These are phyloP conservation scores for Silurus glanis DNA, from an alignment of 2,113 vertebrate genomes.

Conservation along the genomic window DNA sequence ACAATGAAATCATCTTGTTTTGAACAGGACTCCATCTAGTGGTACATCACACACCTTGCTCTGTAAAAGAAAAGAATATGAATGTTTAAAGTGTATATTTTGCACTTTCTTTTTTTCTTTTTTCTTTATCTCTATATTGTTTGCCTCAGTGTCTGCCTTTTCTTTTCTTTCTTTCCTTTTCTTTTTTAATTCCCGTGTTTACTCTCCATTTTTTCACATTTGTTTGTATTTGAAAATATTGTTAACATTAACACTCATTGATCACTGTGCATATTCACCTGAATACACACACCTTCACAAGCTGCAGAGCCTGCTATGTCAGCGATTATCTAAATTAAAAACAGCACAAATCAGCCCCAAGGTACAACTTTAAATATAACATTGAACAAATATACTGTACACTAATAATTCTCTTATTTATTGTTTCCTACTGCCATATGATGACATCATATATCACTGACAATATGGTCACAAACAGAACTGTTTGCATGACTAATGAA, in stretches of 20 bases:
- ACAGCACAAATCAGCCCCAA: background rate
- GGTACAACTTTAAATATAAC: background rate
- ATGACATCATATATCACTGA: background rate
- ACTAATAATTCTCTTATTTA: background rate
- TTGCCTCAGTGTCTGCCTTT: background rate
- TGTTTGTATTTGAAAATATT: background rate
- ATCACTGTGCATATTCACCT: background rate
- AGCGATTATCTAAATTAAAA: background rate
- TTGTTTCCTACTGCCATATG: background rate
- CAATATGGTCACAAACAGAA: background rate
- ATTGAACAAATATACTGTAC: background rate
- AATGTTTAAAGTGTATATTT: background rate
- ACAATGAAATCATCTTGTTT: background rate
- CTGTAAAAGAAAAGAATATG: background rate
- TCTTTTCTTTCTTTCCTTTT: background rate
- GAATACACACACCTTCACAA: background rate
- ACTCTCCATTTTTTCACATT: background rate
- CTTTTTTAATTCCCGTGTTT: background rate
- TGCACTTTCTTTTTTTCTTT: background rate
- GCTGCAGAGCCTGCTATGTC: background rate
- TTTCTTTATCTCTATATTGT: background rate
- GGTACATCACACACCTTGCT: conserved; percentile 37
- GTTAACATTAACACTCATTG: background rate
- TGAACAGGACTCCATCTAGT: conserved; percentile 66
- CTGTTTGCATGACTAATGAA: background rate